phyloP scores from a whole-genome alignment of 2,888 invertebrate genomes.

The Macaria liturata region DNA sequence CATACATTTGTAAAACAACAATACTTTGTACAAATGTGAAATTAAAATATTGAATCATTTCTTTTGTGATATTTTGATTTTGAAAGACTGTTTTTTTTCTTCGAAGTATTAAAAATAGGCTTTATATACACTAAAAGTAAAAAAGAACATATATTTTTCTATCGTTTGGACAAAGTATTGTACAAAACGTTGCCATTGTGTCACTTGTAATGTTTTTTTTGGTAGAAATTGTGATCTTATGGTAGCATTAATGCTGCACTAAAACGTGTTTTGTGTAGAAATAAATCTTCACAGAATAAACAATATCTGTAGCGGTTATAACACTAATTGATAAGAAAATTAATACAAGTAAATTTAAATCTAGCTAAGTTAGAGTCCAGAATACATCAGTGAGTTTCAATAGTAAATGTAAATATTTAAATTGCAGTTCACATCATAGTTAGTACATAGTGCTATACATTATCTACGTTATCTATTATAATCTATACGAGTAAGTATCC shows the following conservation, averaged over 20 bases:
- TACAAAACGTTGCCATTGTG: constrained; percentile 34
- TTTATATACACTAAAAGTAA: constrained; percentile 36
- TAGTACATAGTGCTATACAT: constrained; percentile 45
- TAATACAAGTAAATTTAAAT: constrained; percentile 29
- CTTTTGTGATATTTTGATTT: constrained; percentile 49
- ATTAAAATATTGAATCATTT: constrained; percentile 36
- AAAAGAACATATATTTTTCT: constrained; percentile 27
- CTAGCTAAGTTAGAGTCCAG: constrained; percentile 23
- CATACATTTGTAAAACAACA: constrained; percentile 27
- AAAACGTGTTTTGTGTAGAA: constrained; percentile 37
- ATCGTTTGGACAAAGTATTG: constrained; percentile 61
- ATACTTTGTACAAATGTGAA: constrained; percentile 52
- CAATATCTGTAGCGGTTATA: constrained; percentile 30
- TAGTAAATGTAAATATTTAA: constrained; percentile 49
- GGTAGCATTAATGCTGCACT: constrained; percentile 44
- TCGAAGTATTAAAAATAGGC: constrained; percentile 51
- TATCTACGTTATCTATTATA: constrained; percentile 15
- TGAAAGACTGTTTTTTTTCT: constrained; percentile 48
- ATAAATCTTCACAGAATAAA: constrained; percentile 31
- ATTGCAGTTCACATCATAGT: constrained; percentile 23
- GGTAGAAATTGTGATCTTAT: constrained; percentile 43
- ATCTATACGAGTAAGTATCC: too few species aligned
- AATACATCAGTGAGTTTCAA: constrained; percentile 36
- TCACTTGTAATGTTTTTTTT: constrained; percentile 34
- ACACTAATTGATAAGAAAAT: constrained; percentile 31